Base-by-base conservation (phyloP, 2,797 vertebrate species). In the Arrhamphus sclerolepis region DNA sequence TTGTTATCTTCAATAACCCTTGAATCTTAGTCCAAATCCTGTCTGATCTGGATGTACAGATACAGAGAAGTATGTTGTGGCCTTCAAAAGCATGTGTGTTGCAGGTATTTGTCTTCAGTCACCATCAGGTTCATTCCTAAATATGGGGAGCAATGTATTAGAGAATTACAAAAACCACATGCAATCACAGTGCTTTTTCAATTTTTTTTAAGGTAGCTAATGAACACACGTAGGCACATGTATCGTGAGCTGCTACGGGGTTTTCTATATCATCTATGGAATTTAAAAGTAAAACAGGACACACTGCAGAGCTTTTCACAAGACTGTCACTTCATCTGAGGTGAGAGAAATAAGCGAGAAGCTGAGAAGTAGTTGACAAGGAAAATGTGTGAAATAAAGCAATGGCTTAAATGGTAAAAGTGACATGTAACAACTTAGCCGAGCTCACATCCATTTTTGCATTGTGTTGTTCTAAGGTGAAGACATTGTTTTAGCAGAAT, bases 301-400 rank as follows among this genome's bases (percentile, higher is more conserved):
- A 43, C 43, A 48, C 63, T 42, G 31, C 9, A 31, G 44, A 48
- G 77, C 72, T 82, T 81, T 82, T 82, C 54, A 56, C 75, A 67
- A 64, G 46, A 51, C 21, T 34, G 49, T 39, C 61, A 62, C 69
- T 64, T 62, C 50, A 51, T 40, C 63, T 41, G 29, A 57, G 50
- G 61, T 53, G 59, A 67, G 24, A 24, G 4, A 54, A 47, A 52
- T 10, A 7, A 31, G 21, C 5, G 55, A 31, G 11, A 40, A 29
- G 40, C 4, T 20, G 43, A 56, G 44, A 43, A 57, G 22, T 43
- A 18, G 26, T 24, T 0, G 6, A 34, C 24, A 39, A 40, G 40
- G 24, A 9, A 56, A 57, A 21, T 18, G 52, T 40, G 6, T 17
- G 46, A 11, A 46, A 58, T 3, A 61, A 8, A 52, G 46, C 28